phyloP scores from a whole-genome alignment of 1,140 invertebrate species.

The Calycopis cecrops region DNA sequence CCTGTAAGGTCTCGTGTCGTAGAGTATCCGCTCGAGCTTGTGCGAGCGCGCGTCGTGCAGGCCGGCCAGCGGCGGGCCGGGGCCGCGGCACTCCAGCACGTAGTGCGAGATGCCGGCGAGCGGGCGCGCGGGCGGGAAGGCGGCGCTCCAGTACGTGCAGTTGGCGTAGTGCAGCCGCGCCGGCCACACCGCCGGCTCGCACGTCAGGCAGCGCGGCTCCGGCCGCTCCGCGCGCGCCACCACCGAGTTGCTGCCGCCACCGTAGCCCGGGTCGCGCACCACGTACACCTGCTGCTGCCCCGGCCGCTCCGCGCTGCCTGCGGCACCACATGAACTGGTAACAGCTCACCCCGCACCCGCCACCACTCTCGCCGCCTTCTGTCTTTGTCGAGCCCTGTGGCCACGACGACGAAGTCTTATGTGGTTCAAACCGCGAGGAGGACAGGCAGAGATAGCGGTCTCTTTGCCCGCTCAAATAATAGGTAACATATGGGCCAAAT shows the following conservation, averaged over 20 bases:
- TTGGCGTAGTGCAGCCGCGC: conserved; percentile 85
- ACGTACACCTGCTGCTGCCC: conserved; percentile 92
- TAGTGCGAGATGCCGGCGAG: conserved; percentile 80
- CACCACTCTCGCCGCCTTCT: too few species aligned
- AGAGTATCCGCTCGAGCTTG: conserved; percentile 83
- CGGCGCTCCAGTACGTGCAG: conserved; percentile 87
- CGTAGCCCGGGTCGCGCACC: conserved; percentile 78
- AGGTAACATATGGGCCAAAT: too few species aligned
- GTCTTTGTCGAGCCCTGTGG: too few species aligned
- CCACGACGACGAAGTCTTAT: too few species aligned
- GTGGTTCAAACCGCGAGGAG: too few species aligned
- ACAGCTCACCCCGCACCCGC: too few species aligned
- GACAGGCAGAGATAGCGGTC: too few species aligned
- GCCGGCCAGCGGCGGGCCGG: conserved; percentile 85
- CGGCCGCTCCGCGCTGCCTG: conserved; percentile 84
- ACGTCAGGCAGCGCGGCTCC: conserved; percentile 88
- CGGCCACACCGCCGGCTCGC: conserved; percentile 84
- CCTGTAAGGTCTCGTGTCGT: conserved; percentile 82
- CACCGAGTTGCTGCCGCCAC: conserved; percentile 72
- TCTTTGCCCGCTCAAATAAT: too few species aligned
- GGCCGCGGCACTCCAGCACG: conserved; percentile 86
- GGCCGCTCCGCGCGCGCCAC: conserved; percentile 80
- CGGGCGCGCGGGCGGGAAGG: conserved; percentile 76
- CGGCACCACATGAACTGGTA: not conserved
- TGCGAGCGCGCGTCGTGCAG: conserved; percentile 83